Conservation (phyloP, 2,113 vertebrate species). For the Hydrochoerus hydrochaeris region DNA sequence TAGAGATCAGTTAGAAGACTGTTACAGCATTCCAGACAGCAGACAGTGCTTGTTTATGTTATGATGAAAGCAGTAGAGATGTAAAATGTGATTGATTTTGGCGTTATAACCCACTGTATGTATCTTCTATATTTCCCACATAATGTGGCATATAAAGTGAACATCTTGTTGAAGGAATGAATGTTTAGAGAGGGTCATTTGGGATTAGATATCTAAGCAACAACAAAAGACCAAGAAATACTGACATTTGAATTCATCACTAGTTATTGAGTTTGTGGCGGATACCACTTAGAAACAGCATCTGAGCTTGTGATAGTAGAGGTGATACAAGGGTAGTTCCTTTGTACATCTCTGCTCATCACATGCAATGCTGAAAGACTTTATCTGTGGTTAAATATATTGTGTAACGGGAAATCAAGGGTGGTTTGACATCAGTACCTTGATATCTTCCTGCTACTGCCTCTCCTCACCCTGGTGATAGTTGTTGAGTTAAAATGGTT, state of each 20-base stretch:
- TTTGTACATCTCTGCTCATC: not conserved
- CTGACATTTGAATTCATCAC: not conserved
- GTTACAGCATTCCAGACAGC: not conserved
- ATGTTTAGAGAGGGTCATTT: not conserved
- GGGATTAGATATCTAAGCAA: not conserved
- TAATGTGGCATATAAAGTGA: not conserved
- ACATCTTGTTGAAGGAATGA: not conserved
- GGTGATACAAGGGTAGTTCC: not conserved
- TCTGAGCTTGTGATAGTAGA: not conserved
- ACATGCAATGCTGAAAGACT: not conserved
- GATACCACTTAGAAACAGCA: not conserved
- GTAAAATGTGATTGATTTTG: not conserved
- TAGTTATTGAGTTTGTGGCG: not conserved
- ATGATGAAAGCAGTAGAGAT: not conserved
- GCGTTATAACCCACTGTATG: not conserved
- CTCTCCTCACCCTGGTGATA: not conserved
- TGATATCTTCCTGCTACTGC: not conserved
- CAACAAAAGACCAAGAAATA: constrained; percentile 26
- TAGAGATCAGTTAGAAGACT: not conserved
- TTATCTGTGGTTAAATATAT: constrained; percentile 2
- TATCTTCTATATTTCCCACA: not conserved
- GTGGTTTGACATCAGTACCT: constrained; percentile 5
- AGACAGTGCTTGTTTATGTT: not conserved
- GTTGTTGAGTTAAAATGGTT: not conserved
- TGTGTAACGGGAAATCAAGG: not conserved